Base-by-base conservation (phyloP, 1,140 invertebrate species). In the Achatina immaculata region DNA sequence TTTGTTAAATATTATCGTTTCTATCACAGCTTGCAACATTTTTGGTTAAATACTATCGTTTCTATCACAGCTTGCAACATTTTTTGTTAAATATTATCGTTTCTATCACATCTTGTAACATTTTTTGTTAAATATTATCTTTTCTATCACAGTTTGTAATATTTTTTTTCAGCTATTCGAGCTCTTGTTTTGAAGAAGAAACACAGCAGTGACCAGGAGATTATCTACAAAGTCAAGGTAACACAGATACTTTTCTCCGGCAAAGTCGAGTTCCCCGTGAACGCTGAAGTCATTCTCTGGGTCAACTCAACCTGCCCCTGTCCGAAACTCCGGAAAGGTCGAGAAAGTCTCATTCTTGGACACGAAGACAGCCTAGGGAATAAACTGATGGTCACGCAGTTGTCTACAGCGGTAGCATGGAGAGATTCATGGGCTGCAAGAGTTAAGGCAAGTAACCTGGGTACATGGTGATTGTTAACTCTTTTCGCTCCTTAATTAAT, bases 231-330 rank as follows among this genome's bases (percentile, higher is more conserved):
- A 28, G 83, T 87, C 11, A 82, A 82, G 24, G 83, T 87, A 24
- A 68, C 78, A 28, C 83, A 85, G 75, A 85, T 86, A 16, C 68
- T 85, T 45, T 81, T 83, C 55, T 80, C 80, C 34, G 79, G 77
- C 31, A 71, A 81, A 36, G 82, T 87, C 48, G 77, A 78, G 16
- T 81, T 86, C 21, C 62, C 74, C 11, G 75, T 82, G 55, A 82
- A 80, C 65, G 81, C 73, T n/a, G 80, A 82, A 21, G 82, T 86
- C 40, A 83, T 85, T 21, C 62, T 87, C 42, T 86, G 85, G 86
- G 85, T 82, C 45, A 87, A 87, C 79, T 82, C 82, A 58, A 85
- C 83, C 55, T 87, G 86, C 81, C 81, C 83, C 0, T 87, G 86
- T 77, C 85, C 86, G 3, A 82, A 81, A 42, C 69, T 88, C 28